A percentile compares a stretch with the other conserved stretches of the same genome.
phyloP scores from a whole-genome alignment of 2,113 vertebrate genomes.

The Electrona antarctica region DNA sequence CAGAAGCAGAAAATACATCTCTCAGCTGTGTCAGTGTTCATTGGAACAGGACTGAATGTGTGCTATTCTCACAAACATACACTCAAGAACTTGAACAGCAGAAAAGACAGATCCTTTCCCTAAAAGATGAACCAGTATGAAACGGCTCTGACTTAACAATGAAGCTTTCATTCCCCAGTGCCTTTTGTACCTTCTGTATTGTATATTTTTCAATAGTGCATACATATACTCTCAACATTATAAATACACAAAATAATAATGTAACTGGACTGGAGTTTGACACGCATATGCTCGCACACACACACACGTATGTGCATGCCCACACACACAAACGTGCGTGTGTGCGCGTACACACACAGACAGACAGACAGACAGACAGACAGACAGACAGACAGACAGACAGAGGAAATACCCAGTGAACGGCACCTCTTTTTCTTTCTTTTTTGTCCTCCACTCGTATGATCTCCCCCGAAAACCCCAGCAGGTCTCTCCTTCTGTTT shows the following conservation, averaged over 20 bases:
- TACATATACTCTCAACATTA: too few relatives aligned
- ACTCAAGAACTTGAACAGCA: constrained; percentile 2
- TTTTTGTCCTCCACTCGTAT: background rate
- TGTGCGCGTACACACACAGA: too few relatives aligned
- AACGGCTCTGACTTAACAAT: background rate
- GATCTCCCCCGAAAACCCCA: constrained; percentile 40
- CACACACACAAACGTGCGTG: too few relatives aligned
- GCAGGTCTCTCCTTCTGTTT: constrained; percentile 52
- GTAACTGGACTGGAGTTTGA: too few relatives aligned
- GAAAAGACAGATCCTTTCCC: background rate
- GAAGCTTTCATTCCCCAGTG: background rate
- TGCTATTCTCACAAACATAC: constrained; percentile 21
- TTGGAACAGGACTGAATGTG: constrained; percentile 33
- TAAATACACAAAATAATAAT: too few relatives aligned
- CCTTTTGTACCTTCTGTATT: background rate
- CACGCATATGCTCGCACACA: too few relatives aligned
- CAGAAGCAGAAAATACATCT: constrained; percentile 50
- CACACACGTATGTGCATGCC: too few relatives aligned
- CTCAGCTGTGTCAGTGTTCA: constrained; percentile 48
- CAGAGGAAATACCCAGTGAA: constrained; percentile 31
- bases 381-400: constrained; percentile 8
- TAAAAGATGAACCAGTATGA: background rate
- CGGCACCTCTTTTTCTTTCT: background rate
- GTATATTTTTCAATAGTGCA: too few relatives aligned
- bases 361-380: background rate